phyloP scores from a whole-genome alignment of 2,113 vertebrate species.

The Reinhardtius hippoglossoides region DNA sequence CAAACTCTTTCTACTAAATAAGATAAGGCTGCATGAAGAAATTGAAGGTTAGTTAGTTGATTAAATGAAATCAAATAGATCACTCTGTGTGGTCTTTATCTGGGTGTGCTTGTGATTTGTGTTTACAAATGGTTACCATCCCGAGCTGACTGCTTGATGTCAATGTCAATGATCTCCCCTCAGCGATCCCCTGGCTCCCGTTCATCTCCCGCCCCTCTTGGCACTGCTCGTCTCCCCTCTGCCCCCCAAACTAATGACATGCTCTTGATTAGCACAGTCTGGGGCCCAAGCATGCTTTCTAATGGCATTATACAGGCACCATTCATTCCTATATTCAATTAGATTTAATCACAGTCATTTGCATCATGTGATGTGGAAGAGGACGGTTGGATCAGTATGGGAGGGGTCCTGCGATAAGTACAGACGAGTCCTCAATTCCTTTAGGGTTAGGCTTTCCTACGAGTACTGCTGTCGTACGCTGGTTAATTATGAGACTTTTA shows the following conservation, averaged over 20 bases:
- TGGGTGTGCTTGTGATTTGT: constrained; percentile 5
- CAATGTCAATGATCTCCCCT: constrained; percentile 60
- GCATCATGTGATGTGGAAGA: constrained; percentile 74
- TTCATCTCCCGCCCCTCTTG: constrained; percentile 38
- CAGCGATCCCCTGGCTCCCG: neutral
- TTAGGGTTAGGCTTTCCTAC: no score
- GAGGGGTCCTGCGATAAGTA: constrained; percentile 27
- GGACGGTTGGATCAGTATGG: constrained; percentile 21
- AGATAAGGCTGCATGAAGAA: neutral
- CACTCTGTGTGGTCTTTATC: neutral
- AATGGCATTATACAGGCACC: constrained; percentile 77
- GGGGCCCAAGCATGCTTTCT: constrained; percentile 57
- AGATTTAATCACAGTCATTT: constrained; percentile 78
- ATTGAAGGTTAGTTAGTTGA: neutral
- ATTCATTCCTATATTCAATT: constrained; percentile 82
- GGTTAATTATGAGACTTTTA: constrained; percentile 20
- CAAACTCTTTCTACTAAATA: neutral
- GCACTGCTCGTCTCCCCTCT: constrained; percentile 1
- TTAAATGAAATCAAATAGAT: neutral
- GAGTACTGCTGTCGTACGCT: constrained; percentile 19
- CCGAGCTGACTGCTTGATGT: constrained; percentile 63
- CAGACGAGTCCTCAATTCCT: constrained; percentile 13
- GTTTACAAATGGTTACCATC: constrained; percentile 54
- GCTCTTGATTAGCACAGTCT: constrained; percentile 70
- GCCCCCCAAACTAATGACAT: constrained; percentile 61